A percentile compares a stretch with the other conserved stretches of the same genome.
These are phyloP conservation scores for Polydrusus tereticollis DNA, from an alignment of 2,888 invertebrate genomes.

Conservation along the genomic window DNA sequence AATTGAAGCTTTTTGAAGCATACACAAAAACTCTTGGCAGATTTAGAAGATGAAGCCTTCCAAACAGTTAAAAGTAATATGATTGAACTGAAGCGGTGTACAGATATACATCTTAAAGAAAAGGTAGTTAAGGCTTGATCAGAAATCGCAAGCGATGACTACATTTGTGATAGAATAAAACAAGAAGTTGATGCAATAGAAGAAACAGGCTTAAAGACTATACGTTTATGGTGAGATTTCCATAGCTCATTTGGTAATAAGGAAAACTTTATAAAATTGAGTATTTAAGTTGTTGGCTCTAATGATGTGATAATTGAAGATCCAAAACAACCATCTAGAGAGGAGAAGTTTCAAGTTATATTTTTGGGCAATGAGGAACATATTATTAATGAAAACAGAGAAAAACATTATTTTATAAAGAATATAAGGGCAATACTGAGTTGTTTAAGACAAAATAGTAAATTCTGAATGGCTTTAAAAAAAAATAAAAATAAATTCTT, in stretches of 20 bases:
- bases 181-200: slow-evolving; percentile 75
- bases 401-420: slow-evolving; percentile 50
- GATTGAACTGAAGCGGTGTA: slow-evolving; percentile 80
- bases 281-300: slow-evolving; percentile 69
- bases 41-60: slow-evolving; percentile 74
- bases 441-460: slow-evolving; percentile 30
- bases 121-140: slow-evolving; percentile 84
- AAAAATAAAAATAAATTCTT: no score
- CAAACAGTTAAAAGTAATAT: slow-evolving; percentile 75
- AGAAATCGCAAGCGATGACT: slow-evolving; percentile 81
- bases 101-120: slow-evolving; percentile 82
- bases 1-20: slow-evolving; percentile 80
- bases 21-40: slow-evolving; percentile 72
- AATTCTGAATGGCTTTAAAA: not conserved
- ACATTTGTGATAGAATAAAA: slow-evolving; percentile 81
- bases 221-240: slow-evolving; percentile 70
- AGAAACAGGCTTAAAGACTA: slow-evolving; percentile 67
- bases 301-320: not conserved
- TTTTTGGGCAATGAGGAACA: slow-evolving; percentile 37
- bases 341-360: slow-evolving; percentile 30
- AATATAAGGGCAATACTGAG: slow-evolving; percentile 45
- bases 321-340: not conserved
- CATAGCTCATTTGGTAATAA: slow-evolving; percentile 69
- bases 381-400: slow-evolving; percentile 17
- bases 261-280: slow-evolving; percentile 68